phyloP scores from a whole-genome alignment of 2,797 vertebrate species.

The Anisognathus igniventris region DNA sequence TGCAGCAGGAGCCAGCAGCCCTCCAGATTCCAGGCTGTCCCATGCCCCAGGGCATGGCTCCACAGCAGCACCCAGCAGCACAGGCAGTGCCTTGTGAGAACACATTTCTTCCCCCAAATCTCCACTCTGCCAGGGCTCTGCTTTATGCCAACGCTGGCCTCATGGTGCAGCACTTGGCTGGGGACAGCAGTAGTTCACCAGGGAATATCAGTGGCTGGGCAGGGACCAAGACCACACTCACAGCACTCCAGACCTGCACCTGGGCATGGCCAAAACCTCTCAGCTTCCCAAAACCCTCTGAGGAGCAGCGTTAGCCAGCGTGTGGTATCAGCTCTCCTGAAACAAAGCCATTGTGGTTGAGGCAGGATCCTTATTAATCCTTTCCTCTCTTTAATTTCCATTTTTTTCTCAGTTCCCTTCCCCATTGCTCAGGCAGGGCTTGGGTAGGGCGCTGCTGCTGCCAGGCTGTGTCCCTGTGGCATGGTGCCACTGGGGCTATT shows the following conservation, averaged over 20 bases:
- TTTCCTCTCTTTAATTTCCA: conserved; percentile 44
- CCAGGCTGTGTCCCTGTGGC: background rate
- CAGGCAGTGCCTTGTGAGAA: background rate
- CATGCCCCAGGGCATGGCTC: accelerated
- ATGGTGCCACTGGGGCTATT: accelerated
- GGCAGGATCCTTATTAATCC: conserved; percentile 42
- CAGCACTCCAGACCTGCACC: background rate
- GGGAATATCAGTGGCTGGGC: background rate
- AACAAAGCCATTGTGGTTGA: conserved; percentile 34
- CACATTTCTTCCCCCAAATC: background rate
- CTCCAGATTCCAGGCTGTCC: background rate
- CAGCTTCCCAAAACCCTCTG: conserved; percentile 6
- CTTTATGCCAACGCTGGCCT: accelerated
- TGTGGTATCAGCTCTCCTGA: conserved; percentile 45
- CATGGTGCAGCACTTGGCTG: background rate
- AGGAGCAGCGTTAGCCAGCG: background rate
- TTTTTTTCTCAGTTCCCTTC: background rate
- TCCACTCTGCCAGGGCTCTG: accelerated
- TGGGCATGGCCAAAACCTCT: conserved; percentile 1
- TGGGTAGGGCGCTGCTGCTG: background rate
- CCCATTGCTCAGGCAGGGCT: background rate
- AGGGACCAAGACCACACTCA: background rate
- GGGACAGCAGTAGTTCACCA: accelerated
- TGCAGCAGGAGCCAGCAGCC: background rate
- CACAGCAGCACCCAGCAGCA: background rate